phyloP scores from a whole-genome alignment of 2,113 vertebrate genomes.

The Mungos mungo region DNA sequence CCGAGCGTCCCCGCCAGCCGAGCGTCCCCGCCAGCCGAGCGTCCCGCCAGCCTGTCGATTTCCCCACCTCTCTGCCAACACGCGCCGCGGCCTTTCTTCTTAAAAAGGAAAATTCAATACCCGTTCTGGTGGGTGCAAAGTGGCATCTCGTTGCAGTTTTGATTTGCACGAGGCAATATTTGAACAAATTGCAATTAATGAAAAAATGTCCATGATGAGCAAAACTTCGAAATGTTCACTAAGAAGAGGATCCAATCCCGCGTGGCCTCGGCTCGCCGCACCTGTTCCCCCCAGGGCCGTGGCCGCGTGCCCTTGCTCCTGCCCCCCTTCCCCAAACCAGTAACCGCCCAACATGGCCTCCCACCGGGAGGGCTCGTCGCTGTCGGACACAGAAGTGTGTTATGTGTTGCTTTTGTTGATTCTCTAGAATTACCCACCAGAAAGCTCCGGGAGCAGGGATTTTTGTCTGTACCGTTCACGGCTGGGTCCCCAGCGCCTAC shows the following conservation, averaged over 20 bases:
- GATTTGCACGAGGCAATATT: not conserved
- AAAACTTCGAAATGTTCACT: not conserved
- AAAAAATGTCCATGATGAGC: not conserved
- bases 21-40: fast-evolving
- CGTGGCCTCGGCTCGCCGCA: fast-evolving
- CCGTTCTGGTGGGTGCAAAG: no score
- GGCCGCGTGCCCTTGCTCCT: not conserved
- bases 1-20: not conserved
- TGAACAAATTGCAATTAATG: not conserved
- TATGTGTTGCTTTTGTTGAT: not conserved
- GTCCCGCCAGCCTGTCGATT: no score
- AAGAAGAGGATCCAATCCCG: not conserved
- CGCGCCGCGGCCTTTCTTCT: not conserved
- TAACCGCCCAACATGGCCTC: not conserved
- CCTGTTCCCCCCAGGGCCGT: not conserved
- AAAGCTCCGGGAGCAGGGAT: not conserved
- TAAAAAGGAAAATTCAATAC: not conserved
- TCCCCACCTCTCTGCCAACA: not conserved
- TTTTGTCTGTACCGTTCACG: no score
- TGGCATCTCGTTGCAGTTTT: not conserved
- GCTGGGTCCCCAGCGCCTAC: not conserved
- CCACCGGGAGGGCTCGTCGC: not conserved
- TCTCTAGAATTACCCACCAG: not conserved
- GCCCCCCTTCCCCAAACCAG: not conserved
- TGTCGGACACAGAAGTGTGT: no score